phyloP scores from a whole-genome alignment of 2,888 invertebrate species.

The Nycteola revayana region DNA sequence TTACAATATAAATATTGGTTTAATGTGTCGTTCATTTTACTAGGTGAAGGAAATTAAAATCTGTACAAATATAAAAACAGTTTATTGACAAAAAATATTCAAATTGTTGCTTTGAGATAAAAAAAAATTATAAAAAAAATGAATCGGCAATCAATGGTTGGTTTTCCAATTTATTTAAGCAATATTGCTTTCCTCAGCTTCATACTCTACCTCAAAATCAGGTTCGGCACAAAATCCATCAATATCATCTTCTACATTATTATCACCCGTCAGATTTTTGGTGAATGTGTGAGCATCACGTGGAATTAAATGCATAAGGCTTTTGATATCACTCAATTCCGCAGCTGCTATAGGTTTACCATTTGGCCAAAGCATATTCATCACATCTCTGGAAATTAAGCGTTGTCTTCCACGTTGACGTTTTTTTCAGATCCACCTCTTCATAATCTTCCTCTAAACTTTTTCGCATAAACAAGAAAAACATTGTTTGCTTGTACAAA shows the following conservation, averaged over 20 bases:
- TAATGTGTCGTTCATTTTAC: no score
- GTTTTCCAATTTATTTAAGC: no score
- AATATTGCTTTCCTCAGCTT: neutral
- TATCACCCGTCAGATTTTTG: constrained; percentile 5
- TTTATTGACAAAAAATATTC: no score
- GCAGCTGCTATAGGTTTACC: constrained; percentile 10
- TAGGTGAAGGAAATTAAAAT: no score
- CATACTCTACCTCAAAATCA: neutral
- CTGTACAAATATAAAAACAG: no score
- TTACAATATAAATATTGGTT: no score
- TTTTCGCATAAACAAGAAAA: constrained; percentile 5
- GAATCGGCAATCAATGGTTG: no score
- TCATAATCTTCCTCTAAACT: constrained; percentile 4
- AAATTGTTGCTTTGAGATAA: no score
- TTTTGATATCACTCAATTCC: constrained; percentile 9
- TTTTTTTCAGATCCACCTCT: constrained; percentile 9
- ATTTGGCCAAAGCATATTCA: constrained; percentile 6
- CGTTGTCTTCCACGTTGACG: constrained; percentile 2
- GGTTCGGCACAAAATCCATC: constrained; percentile 1
- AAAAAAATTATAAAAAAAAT: no score
- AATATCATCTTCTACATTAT: constrained; percentile 4
- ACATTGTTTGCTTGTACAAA: constrained; percentile 6
- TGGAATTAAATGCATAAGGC: constrained; percentile 9
- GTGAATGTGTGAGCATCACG: constrained; percentile 11
- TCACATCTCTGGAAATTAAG: constrained; percentile 1